phyloP scores from a whole-genome alignment of 2,888 invertebrate genomes.

The Ectropis crepuscularia region DNA sequence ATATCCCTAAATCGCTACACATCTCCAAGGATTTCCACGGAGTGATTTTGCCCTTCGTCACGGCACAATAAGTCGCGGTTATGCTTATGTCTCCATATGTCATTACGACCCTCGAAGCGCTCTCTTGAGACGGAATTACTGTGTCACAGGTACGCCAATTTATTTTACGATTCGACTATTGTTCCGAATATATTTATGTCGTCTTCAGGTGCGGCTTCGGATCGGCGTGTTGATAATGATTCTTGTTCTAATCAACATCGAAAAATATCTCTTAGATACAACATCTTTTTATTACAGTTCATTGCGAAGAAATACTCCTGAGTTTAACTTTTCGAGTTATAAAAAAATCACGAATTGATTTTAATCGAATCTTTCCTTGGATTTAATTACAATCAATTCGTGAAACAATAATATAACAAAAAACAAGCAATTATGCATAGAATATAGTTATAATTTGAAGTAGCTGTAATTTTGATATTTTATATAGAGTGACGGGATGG shows the following conservation, averaged over 20 bases:
- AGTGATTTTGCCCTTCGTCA: constrained; percentile 59
- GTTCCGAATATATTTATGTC: constrained; percentile 12
- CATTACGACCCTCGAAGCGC: constrained; percentile 54
- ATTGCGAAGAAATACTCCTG: too few species aligned
- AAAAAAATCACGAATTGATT: too few species aligned
- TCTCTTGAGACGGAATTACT: constrained; percentile 70
- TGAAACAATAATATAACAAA: too few species aligned
- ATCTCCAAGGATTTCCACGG: constrained; percentile 43
- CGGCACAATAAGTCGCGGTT: constrained; percentile 58
- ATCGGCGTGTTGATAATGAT: neutral
- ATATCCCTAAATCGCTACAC: constrained; percentile 37
- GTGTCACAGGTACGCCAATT: constrained; percentile 74
- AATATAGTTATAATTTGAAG: too few species aligned
- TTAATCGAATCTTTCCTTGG: too few species aligned
- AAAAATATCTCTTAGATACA: too few species aligned
- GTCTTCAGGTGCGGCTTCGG: neutral
- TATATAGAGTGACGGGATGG: too few species aligned
- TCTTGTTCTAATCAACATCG: neutral
- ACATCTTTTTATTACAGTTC: too few species aligned
- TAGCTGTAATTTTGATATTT: too few species aligned
- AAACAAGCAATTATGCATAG: too few species aligned
- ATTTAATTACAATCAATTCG: too few species aligned
- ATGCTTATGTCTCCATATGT: constrained; percentile 68
- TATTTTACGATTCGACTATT: constrained; percentile 69
- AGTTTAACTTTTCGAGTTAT: too few species aligned